Conservation (phyloP, 2,113 vertebrate genomes). For the Eubucco bourcierii region DNA sequence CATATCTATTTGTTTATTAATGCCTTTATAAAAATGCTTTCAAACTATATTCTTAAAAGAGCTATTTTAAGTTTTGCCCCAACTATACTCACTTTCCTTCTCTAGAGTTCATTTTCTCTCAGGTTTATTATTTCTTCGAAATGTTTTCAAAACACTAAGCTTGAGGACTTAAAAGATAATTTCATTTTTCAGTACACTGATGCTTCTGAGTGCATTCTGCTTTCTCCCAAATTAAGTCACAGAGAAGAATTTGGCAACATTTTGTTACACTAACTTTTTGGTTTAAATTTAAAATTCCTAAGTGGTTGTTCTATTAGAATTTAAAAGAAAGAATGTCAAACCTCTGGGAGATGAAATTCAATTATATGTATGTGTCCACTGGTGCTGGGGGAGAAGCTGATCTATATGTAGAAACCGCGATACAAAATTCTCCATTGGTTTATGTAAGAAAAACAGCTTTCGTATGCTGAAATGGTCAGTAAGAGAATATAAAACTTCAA, state of each 20-base stretch:
- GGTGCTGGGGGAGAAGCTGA: background rate
- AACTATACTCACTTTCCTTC: background rate
- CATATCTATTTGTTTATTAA: background rate
- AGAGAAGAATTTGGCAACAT: background rate
- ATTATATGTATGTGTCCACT: constrained; percentile 17
- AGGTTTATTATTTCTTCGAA: background rate
- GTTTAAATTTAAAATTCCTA: background rate
- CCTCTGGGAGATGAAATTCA: constrained; percentile 42
- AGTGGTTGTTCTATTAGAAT: background rate
- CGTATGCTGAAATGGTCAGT: background rate
- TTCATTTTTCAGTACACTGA: background rate
- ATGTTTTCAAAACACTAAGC: background rate
- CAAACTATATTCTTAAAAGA: background rate
- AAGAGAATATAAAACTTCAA: background rate
- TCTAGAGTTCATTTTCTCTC: background rate
- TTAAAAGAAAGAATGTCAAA: background rate
- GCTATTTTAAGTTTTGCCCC: background rate
- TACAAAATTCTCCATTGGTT: background rate
- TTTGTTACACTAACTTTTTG: background rate
- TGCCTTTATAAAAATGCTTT: background rate
- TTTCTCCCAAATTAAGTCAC: background rate
- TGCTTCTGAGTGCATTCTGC: background rate
- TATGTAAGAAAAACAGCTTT: constrained; percentile 3
- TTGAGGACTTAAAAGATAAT: background rate
- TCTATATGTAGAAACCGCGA: constrained; percentile 27